A percentile compares a stretch with the other conserved stretches of the same genome.
These are phyloP conservation scores for Nephotettix cincticeps DNA, from an alignment of 1,140 invertebrate genomes.

Conservation along the genomic window DNA sequence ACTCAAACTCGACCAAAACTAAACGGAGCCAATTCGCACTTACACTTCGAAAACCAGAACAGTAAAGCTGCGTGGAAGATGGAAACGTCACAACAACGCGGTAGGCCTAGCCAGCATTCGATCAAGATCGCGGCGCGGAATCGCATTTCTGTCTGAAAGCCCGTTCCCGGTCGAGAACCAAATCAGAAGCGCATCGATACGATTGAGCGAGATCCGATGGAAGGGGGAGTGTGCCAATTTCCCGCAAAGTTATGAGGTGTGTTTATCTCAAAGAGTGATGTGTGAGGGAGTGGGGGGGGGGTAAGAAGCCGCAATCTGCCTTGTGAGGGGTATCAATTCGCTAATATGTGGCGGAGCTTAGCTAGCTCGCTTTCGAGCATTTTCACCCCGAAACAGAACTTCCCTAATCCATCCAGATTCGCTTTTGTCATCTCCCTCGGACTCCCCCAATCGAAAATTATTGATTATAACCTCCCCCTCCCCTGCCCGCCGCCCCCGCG, in stretches of 20 bases:
- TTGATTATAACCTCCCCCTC: not conserved
- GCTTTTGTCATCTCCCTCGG: not conserved
- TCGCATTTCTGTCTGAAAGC: no score
- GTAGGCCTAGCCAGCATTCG: no score
- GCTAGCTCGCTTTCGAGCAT: not conserved
- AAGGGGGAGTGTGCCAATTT: not conserved
- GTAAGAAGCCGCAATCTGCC: constrained; percentile 5
- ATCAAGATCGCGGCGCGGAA: no score
- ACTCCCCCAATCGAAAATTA: not conserved
- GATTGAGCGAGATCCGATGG: not conserved
- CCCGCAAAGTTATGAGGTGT: constrained; percentile 6
- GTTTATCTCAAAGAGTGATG: constrained; percentile 2
- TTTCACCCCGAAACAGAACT: not conserved
- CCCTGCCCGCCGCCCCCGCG: no score
- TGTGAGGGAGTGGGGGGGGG: not conserved
- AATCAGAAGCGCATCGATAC: no score
- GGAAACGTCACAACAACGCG: no score
- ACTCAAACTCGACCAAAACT: no score
- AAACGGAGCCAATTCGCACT: no score
- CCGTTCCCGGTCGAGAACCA: no score
- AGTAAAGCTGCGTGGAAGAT: no score
- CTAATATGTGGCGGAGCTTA: not conserved
- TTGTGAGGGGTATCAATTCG: constrained; percentile 4
- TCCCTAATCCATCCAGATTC: not conserved
- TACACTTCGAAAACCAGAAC: no score